Percentiles rank a stretch among this genome's conserved stretches.
Evolutionary conservation across 2,888 invertebrate genomes (phyloP).

Genomic region (Pachycephus smyrnensis): DNA sequence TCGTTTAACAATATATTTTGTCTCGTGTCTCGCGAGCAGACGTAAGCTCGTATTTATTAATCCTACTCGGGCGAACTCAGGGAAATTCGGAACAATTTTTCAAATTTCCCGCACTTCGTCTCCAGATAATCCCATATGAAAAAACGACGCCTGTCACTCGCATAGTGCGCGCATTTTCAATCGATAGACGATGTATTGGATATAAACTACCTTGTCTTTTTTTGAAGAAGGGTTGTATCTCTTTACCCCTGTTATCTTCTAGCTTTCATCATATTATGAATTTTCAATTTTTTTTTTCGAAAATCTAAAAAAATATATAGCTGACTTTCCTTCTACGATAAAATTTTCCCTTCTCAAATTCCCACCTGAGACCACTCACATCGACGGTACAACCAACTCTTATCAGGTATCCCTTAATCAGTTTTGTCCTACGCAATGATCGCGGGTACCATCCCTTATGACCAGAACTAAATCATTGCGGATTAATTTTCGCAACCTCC

Average conservation of each 20-base stretch:
- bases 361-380: background rate
- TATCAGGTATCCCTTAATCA: background rate
- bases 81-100: slow-evolving; percentile 27
- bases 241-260: too few relatives aligned
- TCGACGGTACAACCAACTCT: too few relatives aligned
- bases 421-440: background rate
- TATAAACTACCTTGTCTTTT: too few relatives aligned
- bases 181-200: too few relatives aligned
- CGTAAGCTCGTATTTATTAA: too few relatives aligned
- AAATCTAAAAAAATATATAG: too few relatives aligned
- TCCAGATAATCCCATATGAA: slow-evolving; percentile 33
- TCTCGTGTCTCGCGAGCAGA: too few relatives aligned
- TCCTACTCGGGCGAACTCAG: too few relatives aligned
- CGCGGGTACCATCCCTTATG: slow-evolving; percentile 1
- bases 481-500: background rate
- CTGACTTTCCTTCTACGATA: background rate
- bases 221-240: too few relatives aligned
- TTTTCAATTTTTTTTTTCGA: too few relatives aligned
- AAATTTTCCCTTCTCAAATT: slow-evolving; percentile 14
- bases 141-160: slow-evolving; percentile 24
- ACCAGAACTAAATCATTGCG: background rate
- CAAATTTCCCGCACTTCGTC: slow-evolving; percentile 25
- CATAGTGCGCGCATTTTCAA: background rate
- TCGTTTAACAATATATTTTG: too few relatives aligned
- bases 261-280: too few relatives aligned